A percentile compares a stretch with the other conserved stretches of the same genome.
phyloP scores from a whole-genome alignment of 2,113 vertebrate genomes.

The Mohoua ochrocephala region DNA sequence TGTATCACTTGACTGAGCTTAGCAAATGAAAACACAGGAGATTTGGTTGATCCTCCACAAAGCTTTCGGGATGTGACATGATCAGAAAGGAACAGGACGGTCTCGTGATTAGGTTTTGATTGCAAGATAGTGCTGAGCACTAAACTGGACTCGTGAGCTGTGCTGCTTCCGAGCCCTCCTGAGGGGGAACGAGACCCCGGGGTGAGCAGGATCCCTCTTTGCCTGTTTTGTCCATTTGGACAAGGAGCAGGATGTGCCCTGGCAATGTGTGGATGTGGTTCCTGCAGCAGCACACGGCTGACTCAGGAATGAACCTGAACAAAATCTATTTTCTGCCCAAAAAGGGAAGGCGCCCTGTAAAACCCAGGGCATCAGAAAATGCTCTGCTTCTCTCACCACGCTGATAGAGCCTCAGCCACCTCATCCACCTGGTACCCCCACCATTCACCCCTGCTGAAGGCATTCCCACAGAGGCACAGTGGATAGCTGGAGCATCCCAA shows the following conservation, averaged over 20 bases:
- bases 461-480: neutral
- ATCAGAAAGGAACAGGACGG: neutral
- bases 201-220: neutral
- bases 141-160: neutral
- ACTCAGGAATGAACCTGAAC: neutral
- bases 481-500: neutral
- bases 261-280: accelerated
- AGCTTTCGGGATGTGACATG: neutral
- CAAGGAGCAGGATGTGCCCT: neutral
- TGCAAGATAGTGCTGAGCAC: neutral
- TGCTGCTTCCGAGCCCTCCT: neutral
- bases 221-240: neutral
- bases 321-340: neutral
- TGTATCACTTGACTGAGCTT: neutral
- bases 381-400: neutral
- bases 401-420: neutral
- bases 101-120: neutral
- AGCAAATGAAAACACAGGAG: slow-evolving; percentile 6
- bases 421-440: neutral
- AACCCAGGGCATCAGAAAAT: neutral
- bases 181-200: accelerated
- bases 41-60: neutral
- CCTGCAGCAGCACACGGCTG: neutral
- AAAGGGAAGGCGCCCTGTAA: neutral
- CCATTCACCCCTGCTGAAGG: neutral